These are phyloP conservation scores for Heliocidaris tuberculata DNA, from an alignment of 35 echinoderm and acorn worm species.

Conservation along the genomic window DNA sequence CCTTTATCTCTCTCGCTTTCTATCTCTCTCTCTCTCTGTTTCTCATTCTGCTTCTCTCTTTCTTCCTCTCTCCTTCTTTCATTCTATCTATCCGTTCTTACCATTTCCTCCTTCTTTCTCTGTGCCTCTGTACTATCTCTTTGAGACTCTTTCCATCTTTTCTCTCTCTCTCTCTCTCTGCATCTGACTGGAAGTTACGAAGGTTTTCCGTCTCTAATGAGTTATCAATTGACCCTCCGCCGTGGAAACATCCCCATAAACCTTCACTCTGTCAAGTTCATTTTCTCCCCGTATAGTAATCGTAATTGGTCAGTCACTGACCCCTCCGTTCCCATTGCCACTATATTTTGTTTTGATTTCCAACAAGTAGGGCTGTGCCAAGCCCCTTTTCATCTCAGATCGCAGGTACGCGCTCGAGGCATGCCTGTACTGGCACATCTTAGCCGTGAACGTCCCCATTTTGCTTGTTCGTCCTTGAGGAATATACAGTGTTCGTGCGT, in stretches of 20 bases:
- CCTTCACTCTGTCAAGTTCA: neutral
- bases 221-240: neutral
- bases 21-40: neutral
- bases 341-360: neutral
- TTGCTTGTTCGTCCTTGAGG: neutral
- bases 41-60: neutral
- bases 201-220: neutral
- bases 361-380: neutral
- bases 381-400: neutral
- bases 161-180: too few relatives aligned
- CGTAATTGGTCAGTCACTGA: slow-evolving; percentile 28
- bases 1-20: neutral
- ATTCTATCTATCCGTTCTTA: too few relatives aligned
- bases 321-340: neutral
- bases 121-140: too few relatives aligned
- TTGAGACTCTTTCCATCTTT: too few relatives aligned
- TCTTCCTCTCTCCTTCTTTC: neutral
- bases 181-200: too few relatives aligned
- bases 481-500: neutral
- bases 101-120: too few relatives aligned
- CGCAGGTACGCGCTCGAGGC: too few relatives aligned
- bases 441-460: too few relatives aligned
- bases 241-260: neutral
- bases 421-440: too few relatives aligned
- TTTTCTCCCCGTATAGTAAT: neutral